Evolutionary conservation across 1,140 invertebrate genomes (phyloP), one percentile per base, ranked within the genome.

Genomic region (Pseudomyrmex flavicornis): DNA sequence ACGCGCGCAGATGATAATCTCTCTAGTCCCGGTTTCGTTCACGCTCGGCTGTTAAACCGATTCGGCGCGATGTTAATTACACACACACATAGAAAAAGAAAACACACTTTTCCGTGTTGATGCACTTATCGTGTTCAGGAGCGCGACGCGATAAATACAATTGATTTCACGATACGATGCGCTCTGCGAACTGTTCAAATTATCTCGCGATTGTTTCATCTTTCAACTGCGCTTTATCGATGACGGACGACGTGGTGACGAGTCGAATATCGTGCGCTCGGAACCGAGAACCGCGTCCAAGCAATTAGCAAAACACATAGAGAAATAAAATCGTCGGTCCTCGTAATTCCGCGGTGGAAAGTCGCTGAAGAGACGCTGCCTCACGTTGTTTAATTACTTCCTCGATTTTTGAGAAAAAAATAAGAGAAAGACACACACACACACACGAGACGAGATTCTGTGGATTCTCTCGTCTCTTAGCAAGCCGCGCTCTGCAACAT

Each of bases 281-380:
- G 35, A 22, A 17, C 17, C 17, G 17, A 17, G 17, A 35, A 35
- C 35, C 35, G 35, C 35, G 35, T 7, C 26, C n/a, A 10, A 13
- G 26, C 61, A 87, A 75, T 79, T 12, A 84, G 56, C 62, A 80
- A 74, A 87, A 86, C 22, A 35, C 44, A 46, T 1, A 0, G 13
- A 72, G 26, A 3, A 7, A 44, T 8, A 62, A 86, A 84, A 74
- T 9, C 48, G 69, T 63, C 13, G 74, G n/a, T 65, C 66, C 54
- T 9, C 7, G 13, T 7, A 12, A 12, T 8, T 7, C 35, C 61
- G 62, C 65, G 26, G 5, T 83, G 72, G 86, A 87, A 89, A 85
- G 66, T 82, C 59, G 22, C 44, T 58, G 59, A 89, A 77, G 88
- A 72, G 83, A 87, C 56, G 56, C 68, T 69, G 52, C 56, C 54